A percentile compares a stretch with the other conserved stretches of the same genome.
These are phyloP conservation scores for Erpornis zantholeuca DNA, from an alignment of 2,113 vertebrate genomes.

Conservation along the genomic window DNA sequence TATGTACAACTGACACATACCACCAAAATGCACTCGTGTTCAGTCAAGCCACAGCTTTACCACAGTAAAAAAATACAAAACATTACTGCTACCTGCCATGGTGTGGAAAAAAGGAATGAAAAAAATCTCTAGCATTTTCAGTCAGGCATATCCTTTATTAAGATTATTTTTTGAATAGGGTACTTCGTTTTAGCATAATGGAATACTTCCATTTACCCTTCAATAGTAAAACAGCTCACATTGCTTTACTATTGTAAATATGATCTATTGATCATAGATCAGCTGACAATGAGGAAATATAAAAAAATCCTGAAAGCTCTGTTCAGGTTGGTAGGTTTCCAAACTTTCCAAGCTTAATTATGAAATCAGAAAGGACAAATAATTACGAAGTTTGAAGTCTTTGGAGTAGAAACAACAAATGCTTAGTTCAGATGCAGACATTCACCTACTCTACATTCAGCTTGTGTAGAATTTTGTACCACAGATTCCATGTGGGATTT, in stretches of 20 bases:
- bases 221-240: not conserved
- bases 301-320: not conserved
- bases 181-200: not conserved
- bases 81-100: not conserved
- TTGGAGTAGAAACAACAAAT: not conserved
- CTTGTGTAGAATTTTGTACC: not conserved
- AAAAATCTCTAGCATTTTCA: not conserved
- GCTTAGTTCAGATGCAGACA: not conserved
- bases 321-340: not conserved
- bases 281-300: not conserved
- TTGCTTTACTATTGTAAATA: too few relatives aligned
- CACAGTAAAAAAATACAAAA: not conserved
- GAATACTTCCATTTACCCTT: not conserved
- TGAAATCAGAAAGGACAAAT: not conserved
- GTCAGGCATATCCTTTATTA: not conserved
- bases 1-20: not conserved
- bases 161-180: not conserved
- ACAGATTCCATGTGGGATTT: not conserved
- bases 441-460: not conserved
- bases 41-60: not conserved
- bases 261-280: not conserved
- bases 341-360: not conserved
- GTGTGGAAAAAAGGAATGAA: not conserved
- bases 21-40: not conserved
- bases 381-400: not conserved